These are phyloP conservation scores for Jacana jacana DNA, from an alignment of 2,113 vertebrate species.

Conservation along the genomic window DNA sequence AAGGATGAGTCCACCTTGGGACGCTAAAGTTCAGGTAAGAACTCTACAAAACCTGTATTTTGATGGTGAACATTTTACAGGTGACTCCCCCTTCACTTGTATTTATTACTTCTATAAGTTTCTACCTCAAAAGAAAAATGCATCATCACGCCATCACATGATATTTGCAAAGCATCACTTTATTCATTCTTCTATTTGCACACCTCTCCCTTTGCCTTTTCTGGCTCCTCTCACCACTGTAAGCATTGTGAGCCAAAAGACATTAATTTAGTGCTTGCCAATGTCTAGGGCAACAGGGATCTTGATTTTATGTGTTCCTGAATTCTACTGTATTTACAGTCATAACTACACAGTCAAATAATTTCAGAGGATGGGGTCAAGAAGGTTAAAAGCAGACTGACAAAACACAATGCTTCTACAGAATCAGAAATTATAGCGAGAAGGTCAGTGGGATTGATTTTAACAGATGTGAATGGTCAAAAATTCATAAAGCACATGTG, in stretches of 20 bases:
- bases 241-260: background rate
- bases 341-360: background rate
- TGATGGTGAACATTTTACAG: background rate
- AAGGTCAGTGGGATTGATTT: background rate
- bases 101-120: background rate
- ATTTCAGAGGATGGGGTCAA: background rate
- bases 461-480: background rate
- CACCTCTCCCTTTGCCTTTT: background rate
- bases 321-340: background rate
- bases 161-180: background rate
- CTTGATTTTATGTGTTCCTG: background rate
- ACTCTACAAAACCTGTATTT: background rate
- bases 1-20: background rate
- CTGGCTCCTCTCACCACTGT: background rate
- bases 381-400: background rate
- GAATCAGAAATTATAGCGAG: background rate
- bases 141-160: background rate
- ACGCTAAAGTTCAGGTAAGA: background rate
- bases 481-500: background rate
- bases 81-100: background rate
- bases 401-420: background rate
- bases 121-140: background rate
- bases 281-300: background rate
- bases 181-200: background rate
- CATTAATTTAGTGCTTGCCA: background rate